A percentile compares a stretch with the other conserved stretches of the same genome.
These are phyloP conservation scores for Drosophila novamexicana DNA, from an alignment of 1,140 invertebrate genomes.

Conservation along the genomic window DNA sequence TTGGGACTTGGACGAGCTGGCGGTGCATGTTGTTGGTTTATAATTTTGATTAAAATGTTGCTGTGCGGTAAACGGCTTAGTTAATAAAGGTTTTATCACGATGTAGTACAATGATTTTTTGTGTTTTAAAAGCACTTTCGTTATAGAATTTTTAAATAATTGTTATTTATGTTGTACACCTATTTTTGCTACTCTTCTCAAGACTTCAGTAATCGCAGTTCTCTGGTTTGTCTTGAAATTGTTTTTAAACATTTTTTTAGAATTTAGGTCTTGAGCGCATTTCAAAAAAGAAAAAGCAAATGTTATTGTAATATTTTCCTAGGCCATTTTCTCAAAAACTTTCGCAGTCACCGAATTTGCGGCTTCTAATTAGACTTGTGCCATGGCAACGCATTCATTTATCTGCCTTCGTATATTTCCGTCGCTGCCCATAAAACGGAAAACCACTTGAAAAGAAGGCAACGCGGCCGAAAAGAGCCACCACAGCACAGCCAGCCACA, in stretches of 20 bases:
- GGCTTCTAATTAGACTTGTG: slow-evolving; percentile 36
- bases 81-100: not conserved
- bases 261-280: too few relatives aligned
- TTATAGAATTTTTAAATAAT: not conserved
- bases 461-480: slow-evolving; percentile 7
- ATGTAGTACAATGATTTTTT: too few relatives aligned
- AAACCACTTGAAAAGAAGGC: slow-evolving; percentile 46
- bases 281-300: too few relatives aligned
- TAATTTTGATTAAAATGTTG: slow-evolving; percentile 14
- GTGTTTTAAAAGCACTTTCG: not conserved
- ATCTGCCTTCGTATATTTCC: slow-evolving; percentile 14
- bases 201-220: not conserved
- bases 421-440: slow-evolving; percentile 8
- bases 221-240: too few relatives aligned
- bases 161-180: not conserved
- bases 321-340: not conserved
- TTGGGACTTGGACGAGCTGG: not conserved
- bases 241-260: too few relatives aligned
- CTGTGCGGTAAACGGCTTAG: not conserved
- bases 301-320: too few relatives aligned
- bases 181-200: not conserved
- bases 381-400: slow-evolving; percentile 24
- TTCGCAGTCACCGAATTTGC: slow-evolving; percentile 3
- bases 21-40: not conserved
- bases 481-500: slow-evolving; percentile 16